Conservation (phyloP, 1,140 invertebrate genomes). For the Zaprionus inermis region DNA sequence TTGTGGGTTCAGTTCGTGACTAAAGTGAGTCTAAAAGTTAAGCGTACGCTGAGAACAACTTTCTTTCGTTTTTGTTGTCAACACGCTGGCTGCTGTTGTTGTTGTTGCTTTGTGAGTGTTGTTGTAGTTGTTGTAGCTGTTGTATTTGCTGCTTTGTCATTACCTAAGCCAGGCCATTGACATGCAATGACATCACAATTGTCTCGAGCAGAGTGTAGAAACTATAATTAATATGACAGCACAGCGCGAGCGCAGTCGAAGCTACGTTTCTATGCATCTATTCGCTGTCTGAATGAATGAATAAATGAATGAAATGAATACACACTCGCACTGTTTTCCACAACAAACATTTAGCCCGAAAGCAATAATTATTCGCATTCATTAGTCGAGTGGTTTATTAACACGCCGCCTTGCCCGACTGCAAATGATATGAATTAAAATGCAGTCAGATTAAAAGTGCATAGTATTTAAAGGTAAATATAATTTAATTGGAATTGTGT, state of each 20-base stretch:
- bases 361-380: constrained; percentile 52
- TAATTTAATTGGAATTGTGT: background rate
- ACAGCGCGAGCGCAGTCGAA: constrained; percentile 7
- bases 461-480: constrained; percentile 3
- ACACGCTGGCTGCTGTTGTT: background rate
- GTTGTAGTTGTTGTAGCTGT: constrained; percentile 17
- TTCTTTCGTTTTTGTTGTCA: constrained; percentile 26
- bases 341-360: constrained; percentile 23
- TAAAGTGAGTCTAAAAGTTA: constrained; percentile 18
- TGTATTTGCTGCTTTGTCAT: constrained; percentile 44
- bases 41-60: constrained; percentile 33
- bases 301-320: constrained; percentile 34
- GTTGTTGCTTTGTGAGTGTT: too few species aligned
- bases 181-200: constrained; percentile 50
- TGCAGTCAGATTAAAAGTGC: background rate
- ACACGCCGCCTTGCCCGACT: constrained; percentile 11
- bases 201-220: constrained; percentile 30
- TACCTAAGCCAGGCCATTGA: constrained; percentile 45
- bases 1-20: constrained; percentile 14
- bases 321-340: too few species aligned
- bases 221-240: constrained; percentile 55
- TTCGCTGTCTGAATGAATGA: constrained; percentile 34
- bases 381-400: constrained; percentile 29
- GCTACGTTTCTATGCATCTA: background rate
- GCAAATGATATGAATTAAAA: background rate